These are phyloP conservation scores for Argyrosomus japonicus DNA, from an alignment of 2,113 vertebrate genomes.

Conservation along the genomic window DNA sequence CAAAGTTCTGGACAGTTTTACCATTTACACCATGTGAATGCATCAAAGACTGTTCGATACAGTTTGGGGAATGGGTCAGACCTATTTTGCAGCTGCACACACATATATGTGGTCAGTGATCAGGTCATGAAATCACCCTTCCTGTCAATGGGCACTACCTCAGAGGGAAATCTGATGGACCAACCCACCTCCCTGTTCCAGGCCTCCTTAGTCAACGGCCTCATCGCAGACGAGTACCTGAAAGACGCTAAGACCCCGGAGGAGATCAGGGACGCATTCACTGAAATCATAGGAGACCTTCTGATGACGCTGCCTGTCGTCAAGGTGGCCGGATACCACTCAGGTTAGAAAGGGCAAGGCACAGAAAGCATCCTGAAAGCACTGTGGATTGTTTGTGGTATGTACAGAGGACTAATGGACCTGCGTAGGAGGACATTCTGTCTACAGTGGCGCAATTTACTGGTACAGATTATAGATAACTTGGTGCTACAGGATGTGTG, in stretches of 20 bases:
- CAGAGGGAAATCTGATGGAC: not conserved
- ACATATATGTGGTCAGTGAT: not conserved
- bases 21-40: too few relatives aligned
- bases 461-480: not conserved
- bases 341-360: slow-evolving; percentile 72
- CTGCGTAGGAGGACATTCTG: not conserved
- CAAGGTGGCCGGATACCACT: slow-evolving; percentile 82
- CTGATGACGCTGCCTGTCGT: slow-evolving; percentile 84
- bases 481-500: not conserved
- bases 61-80: too few relatives aligned
- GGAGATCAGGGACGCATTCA: slow-evolving; percentile 80
- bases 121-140: not conserved
- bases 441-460: not conserved
- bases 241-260: slow-evolving; percentile 81
- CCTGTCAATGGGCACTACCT: not conserved
- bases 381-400: not conserved
- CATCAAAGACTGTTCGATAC: too few relatives aligned
- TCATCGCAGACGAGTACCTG: slow-evolving; percentile 82
- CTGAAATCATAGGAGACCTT: slow-evolving; percentile 84
- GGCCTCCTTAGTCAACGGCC: slow-evolving; percentile 58
- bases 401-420: too few relatives aligned
- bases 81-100: not conserved
- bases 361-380: not conserved
- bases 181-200: slow-evolving; percentile 33
- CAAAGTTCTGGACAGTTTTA: too few relatives aligned